A percentile compares a stretch with the other conserved stretches of the same genome.
Evolutionary conservation across 37 sponge, comb jelly and placozoan genomes (phyloP).

Genomic region (Aphrocallistes beatrix): DNA sequence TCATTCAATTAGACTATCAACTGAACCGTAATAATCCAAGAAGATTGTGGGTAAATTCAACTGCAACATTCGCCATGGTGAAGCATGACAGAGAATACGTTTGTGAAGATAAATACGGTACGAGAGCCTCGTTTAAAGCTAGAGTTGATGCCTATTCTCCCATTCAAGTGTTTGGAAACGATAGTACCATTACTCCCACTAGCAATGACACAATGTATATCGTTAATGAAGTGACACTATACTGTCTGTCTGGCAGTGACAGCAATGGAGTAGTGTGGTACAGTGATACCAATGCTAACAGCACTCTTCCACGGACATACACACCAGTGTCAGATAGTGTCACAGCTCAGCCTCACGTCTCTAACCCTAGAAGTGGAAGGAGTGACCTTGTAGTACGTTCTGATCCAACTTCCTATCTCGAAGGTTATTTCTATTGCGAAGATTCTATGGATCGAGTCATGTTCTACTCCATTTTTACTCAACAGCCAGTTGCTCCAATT

Average conservation of each 20-base stretch:
- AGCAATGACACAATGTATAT: not conserved
- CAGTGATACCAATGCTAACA: not conserved
- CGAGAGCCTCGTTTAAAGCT: not conserved
- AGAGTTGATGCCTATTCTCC: not conserved
- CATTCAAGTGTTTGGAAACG: not conserved
- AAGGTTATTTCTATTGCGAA: constrained; percentile 1
- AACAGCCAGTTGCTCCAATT: not conserved
- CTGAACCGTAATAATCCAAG: constrained; percentile 2
- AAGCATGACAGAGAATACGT: not conserved
- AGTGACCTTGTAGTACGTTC: not conserved
- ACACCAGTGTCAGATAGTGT: not conserved
- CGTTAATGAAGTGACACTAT: not conserved
- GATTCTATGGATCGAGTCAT: not conserved
- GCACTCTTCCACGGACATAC: not conserved
- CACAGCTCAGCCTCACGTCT: not conserved
- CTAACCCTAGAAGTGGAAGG: not conserved
- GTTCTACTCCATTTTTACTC: not conserved
- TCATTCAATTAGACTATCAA: not conserved
- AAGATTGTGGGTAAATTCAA: not conserved
- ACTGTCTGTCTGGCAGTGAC: constrained; percentile 12
- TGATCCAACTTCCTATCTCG: not conserved
- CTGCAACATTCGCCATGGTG: not conserved
- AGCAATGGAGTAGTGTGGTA: not conserved
- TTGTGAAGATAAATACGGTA: not conserved
- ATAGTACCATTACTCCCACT: not conserved